Evolutionary conservation across 2,888 invertebrate genomes (phyloP).

Genomic region (Cheilosia soror): DNA sequence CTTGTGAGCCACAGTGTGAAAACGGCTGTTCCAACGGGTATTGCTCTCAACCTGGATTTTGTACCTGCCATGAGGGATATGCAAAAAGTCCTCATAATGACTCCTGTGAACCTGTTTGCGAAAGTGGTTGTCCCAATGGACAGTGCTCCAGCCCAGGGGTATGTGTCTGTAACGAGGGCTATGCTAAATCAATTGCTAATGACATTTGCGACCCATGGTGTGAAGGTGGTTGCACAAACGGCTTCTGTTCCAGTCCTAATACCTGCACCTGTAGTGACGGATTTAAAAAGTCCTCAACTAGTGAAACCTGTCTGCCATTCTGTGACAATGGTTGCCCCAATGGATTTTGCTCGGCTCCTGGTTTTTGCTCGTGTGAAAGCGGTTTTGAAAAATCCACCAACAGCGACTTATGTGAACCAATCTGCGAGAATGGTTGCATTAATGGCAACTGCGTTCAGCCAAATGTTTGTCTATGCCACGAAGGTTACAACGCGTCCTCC

Average conservation of each 20-base stretch:
- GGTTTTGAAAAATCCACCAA: constrained; percentile 63
- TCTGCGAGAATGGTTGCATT: constrained; percentile 78
- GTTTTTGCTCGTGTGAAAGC: constrained; percentile 12
- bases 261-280: constrained; percentile 76
- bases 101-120: constrained; percentile 23
- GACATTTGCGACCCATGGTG: constrained; percentile 34
- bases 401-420: constrained; percentile 77
- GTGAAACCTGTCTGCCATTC: constrained; percentile 10
- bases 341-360: constrained; percentile 30
- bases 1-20: constrained; percentile 66
- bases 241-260: constrained; percentile 78
- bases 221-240: constrained; percentile 71
- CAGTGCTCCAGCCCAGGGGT: neutral
- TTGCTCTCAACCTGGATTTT: constrained; percentile 79
- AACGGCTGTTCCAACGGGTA: constrained; percentile 76
- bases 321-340: constrained; percentile 35
- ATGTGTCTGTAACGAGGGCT: constrained; percentile 27
- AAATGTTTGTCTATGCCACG: constrained; percentile 17
- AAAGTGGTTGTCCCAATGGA: constrained; percentile 34
- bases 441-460: constrained; percentile 82
- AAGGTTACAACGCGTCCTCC: constrained; percentile 11
- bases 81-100: neutral
- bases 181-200: constrained; percentile 47
- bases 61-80: constrained; percentile 76
- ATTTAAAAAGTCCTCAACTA: neutral